Evolutionary conservation across 2,113 vertebrate species (phyloP).

Genomic region (Sakesphorus luctuosus): DNA sequence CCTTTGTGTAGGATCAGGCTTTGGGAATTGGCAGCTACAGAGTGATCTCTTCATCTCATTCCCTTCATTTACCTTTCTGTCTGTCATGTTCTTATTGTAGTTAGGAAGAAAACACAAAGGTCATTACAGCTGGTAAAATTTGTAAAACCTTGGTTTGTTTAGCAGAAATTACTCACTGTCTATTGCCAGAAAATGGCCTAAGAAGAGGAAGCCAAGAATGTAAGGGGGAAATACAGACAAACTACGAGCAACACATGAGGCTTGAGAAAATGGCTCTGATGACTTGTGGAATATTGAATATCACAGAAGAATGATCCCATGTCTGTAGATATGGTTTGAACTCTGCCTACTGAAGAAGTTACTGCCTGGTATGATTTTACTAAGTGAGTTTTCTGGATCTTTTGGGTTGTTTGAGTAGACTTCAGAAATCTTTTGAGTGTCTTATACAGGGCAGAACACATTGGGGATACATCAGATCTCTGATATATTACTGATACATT

Average conservation of each 20-base stretch:
- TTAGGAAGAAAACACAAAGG: neutral
- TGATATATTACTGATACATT: neutral
- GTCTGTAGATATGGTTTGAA: neutral
- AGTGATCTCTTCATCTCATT: neutral
- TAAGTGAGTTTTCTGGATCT: neutral
- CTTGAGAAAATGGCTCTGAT: neutral
- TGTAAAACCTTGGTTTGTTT: neutral
- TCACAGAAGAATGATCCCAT: neutral
- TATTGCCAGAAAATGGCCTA: neutral
- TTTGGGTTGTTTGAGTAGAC: neutral
- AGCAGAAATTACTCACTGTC: neutral
- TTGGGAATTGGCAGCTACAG: neutral
- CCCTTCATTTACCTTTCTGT: neutral
- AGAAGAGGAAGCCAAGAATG: neutral
- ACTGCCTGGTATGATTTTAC: neutral
- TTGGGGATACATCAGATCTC: neutral
- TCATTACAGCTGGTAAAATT: neutral
- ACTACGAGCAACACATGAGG: neutral
- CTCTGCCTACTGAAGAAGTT: neutral
- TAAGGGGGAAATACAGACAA: fast-evolving
- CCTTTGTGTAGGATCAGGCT: neutral
- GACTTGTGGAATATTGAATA: neutral
- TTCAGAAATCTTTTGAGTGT: neutral
- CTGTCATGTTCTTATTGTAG: neutral
- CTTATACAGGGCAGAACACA: neutral